Evolutionary conservation across 2,797 vertebrate genomes (phyloP).

Genomic region (Mormyrops attenuatus): DNA sequence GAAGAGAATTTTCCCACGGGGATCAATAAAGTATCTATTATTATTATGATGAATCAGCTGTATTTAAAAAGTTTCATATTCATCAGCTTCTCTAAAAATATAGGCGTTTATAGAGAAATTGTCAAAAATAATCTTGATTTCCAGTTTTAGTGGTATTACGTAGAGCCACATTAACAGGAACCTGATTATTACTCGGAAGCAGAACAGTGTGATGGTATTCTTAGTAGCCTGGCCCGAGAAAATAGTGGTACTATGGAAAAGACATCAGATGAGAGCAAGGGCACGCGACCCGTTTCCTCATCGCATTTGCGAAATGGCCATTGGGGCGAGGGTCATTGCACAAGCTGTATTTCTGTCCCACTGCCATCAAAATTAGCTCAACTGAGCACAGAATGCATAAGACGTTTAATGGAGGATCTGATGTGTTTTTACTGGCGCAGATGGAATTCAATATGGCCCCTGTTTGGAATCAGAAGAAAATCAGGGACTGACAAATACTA

Average conservation of each 20-base stretch:
- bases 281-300: background rate
- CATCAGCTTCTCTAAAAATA: background rate
- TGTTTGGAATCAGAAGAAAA: background rate
- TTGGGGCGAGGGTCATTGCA: background rate
- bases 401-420: background rate
- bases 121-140: background rate
- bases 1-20: background rate
- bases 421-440: background rate
- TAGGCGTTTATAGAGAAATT: background rate
- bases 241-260: background rate
- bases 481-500: background rate
- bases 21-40: background rate
- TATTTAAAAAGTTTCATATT: background rate
- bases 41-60: background rate
- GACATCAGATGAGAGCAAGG: background rate
- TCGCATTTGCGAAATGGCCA: background rate
- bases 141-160: background rate
- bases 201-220: background rate
- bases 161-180: background rate
- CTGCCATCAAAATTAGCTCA: background rate
- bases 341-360: background rate
- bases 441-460: background rate
- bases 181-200: background rate
- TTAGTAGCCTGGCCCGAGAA: background rate
- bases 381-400: background rate